phyloP scores from a whole-genome alignment of 2,113 vertebrate species.

The Orycteropus afer region DNA sequence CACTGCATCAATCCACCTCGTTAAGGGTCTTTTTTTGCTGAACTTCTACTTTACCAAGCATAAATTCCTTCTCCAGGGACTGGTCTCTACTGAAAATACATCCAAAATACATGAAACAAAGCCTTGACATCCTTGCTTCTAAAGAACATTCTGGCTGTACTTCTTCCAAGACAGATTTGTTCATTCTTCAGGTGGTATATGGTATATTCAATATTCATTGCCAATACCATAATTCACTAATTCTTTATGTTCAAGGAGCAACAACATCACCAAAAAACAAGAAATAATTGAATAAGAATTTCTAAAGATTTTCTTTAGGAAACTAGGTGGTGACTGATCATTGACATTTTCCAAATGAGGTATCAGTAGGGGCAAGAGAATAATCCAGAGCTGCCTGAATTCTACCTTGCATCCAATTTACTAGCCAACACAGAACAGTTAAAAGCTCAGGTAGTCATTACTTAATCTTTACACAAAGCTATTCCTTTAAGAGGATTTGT shows the following conservation, averaged over 20 bases:
- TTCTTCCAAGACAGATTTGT: background rate
- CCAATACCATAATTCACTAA: background rate
- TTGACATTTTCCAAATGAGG: conserved; percentile 83
- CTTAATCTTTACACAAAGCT: conserved; percentile 55
- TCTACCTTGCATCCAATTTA: conserved; percentile 77
- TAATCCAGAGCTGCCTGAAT: conserved; percentile 63
- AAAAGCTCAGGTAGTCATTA: conserved; percentile 30
- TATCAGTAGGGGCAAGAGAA: conserved; percentile 61
- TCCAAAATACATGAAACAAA: background rate
- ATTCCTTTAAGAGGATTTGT: conserved; percentile 43
- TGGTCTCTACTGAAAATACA: background rate
- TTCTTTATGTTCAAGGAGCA: background rate
- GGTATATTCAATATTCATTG: background rate
- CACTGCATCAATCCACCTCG: background rate
- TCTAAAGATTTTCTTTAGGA: conserved; percentile 62
- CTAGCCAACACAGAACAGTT: conserved; percentile 68
- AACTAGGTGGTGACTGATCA: conserved; percentile 78
- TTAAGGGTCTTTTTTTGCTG: background rate
- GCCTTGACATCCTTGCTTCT: background rate
- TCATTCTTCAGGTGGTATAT: background rate
- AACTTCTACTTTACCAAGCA: background rate
- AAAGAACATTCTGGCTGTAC: background rate
- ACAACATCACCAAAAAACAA: background rate
- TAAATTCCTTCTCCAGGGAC: background rate
- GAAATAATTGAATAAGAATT: background rate